Evolutionary conservation across 1,140 invertebrate genomes (phyloP).

Genomic region (Drosophila eugracilis): DNA sequence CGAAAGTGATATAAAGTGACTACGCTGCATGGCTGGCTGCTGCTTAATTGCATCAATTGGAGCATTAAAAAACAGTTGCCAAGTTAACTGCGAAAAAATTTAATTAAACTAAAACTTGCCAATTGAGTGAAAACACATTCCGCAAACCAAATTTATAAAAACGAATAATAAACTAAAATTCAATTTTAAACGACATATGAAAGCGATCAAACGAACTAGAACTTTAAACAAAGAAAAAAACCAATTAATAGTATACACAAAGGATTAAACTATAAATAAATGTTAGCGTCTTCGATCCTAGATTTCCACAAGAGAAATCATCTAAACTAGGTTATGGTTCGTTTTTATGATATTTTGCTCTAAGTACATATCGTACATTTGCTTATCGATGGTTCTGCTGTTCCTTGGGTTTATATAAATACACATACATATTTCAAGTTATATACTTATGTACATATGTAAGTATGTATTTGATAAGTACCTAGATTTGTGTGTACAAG

Average conservation of each 20-base stretch:
- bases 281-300: background rate
- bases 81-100: slow-evolving; percentile 43
- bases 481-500: slow-evolving; percentile 19
- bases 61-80: slow-evolving; percentile 59
- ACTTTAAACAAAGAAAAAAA: slow-evolving; percentile 19
- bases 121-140: slow-evolving; percentile 45
- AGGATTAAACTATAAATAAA: background rate
- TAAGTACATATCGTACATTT: background rate
- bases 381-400: slow-evolving; percentile 28
- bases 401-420: slow-evolving; percentile 24
- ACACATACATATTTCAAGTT: slow-evolving; percentile 21
- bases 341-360: background rate
- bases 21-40: slow-evolving; percentile 26
- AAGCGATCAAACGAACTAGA: slow-evolving; percentile 27
- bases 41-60: slow-evolving; percentile 74
- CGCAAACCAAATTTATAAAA: slow-evolving; percentile 14
- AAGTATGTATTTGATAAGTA: background rate
- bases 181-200: slow-evolving; percentile 39
- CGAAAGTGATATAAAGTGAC: slow-evolving; percentile 12
- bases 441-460: slow-evolving; percentile 4
- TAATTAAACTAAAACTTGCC: slow-evolving; percentile 44
- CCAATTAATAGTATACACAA: slow-evolving; percentile 7
- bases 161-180: slow-evolving; percentile 36
- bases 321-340: slow-evolving; percentile 35
- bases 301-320: background rate